A percentile compares a stretch with the other conserved stretches of the same genome.
These are phyloP conservation scores for Sinonovacula constricta DNA, from an alignment of 1,140 invertebrate genomes.

Conservation along the genomic window DNA sequence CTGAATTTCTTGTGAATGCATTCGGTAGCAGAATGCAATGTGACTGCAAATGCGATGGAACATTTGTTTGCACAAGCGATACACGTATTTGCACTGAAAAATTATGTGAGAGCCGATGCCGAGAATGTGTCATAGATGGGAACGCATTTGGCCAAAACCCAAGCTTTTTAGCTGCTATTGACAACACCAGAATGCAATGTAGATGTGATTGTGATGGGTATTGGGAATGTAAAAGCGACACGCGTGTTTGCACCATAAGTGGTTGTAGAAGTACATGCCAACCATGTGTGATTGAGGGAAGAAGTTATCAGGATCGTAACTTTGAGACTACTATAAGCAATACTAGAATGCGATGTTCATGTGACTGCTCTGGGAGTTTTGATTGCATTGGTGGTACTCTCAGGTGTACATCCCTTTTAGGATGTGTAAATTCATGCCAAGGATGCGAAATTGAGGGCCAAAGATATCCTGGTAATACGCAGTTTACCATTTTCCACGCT, in stretches of 20 bases:
- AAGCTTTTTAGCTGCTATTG: background rate
- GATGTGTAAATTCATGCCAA: slow-evolving; percentile 17
- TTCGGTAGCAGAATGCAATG: slow-evolving; percentile 20
- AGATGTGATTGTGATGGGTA: slow-evolving; percentile 19
- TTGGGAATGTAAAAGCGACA: slow-evolving; percentile 11
- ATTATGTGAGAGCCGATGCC: background rate
- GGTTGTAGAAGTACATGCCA: slow-evolving; percentile 23
- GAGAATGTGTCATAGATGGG: slow-evolving; percentile 9
- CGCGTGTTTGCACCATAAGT: background rate
- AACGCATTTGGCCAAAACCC: background rate
- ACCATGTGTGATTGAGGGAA: slow-evolving; percentile 23
- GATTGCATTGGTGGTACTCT: slow-evolving; percentile 5
- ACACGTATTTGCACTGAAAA: slow-evolving; percentile 8
- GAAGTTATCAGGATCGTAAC: background rate
- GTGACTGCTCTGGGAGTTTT: slow-evolving; percentile 30
- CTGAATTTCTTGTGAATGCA: slow-evolving; percentile 18
- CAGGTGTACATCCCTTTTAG: slow-evolving; percentile 13
- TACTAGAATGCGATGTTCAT: slow-evolving; percentile 32
- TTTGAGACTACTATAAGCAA: slow-evolving; percentile 1
- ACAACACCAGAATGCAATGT: slow-evolving; percentile 3
- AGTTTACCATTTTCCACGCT: slow-evolving; percentile 35
- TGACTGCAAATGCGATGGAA: slow-evolving; percentile 26
- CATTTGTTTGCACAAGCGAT: slow-evolving; percentile 25
- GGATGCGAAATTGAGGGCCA: slow-evolving; percentile 38
- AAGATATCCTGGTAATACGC: slow-evolving; percentile 28